Conservation (phyloP, 2,797 vertebrate species). For the Phylloscopus collybita region DNA sequence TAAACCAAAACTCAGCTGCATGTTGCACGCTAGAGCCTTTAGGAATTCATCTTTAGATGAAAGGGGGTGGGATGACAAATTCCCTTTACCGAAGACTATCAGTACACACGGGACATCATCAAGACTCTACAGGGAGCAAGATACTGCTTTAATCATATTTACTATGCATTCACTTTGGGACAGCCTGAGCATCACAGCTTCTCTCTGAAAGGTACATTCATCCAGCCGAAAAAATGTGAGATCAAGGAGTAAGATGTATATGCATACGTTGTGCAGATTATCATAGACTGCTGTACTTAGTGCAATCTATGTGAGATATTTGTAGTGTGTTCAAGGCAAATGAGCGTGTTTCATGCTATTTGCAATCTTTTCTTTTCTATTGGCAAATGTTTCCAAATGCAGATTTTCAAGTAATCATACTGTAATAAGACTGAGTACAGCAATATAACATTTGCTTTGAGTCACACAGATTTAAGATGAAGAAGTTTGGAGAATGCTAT, state of each 20-base stretch:
- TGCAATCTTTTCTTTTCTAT: neutral
- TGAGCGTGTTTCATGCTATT: neutral
- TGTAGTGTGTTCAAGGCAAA: neutral
- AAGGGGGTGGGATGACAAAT: neutral
- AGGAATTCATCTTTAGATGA: neutral
- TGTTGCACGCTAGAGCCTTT: neutral
- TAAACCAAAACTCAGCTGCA: neutral
- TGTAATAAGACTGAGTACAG: neutral
- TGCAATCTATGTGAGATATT: neutral
- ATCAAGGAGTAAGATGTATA: neutral
- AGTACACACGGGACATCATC: neutral
- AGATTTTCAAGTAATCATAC: neutral
- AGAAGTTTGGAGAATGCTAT: neutral
- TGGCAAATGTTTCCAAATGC: neutral
- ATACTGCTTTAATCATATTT: neutral
- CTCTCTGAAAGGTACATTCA: neutral
- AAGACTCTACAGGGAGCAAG: neutral
- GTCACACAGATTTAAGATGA: neutral
- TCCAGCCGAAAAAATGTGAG: neutral
- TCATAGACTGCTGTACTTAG: neutral
- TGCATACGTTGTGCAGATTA: neutral
- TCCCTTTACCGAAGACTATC: neutral
- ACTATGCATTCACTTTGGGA: neutral
- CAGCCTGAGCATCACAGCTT: neutral
- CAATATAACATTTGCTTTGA: neutral